Base-by-base conservation (phyloP, 2,113 vertebrate species). In the Gallinago undulata region DNA sequence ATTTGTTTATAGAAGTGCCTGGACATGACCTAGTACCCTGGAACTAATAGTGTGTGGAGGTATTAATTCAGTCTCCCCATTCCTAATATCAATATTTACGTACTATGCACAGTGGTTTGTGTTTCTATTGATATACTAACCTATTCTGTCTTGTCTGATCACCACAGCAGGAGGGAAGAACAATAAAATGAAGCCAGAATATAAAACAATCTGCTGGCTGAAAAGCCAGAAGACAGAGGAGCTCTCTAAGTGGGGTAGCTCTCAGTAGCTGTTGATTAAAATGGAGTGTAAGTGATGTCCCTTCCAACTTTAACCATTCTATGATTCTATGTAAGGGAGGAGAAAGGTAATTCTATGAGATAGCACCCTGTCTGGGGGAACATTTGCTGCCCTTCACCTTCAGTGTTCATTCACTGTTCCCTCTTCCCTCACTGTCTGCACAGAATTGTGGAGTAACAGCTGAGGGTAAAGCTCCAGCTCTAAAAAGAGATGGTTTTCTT, bases 21-120 rank as follows among this genome's bases (percentile, higher is more conserved):
- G 28, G 67, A 90, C 53, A 76, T 79, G 90, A 83, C 48, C 1
- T 0, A 48, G 13, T 64, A 64, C 24, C 62, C 74, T 91, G 39
- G 43, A 85, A 78, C 43, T 84, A 83, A 68, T 21, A 60, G 57
- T 14, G 18, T 75, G 48, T 75, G 66, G 78, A 73, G 45, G 45
- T 57, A 94, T 84, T 84, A 62, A 92, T 80, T 86, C 80, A 84
- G 39, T 45, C 19, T 87, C 82, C 43, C 82, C 8, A 2, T 79
- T 90, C 33, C 59, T 73, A 90, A 83, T 88, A 90, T 93, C 88
- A 95, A 82, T 94, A 90, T 96, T 96, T 94, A 85, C 19, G 4
- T 60, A 33, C 28, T 45, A n/a, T 35, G 79, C 78, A 57, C 87
- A 95, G 90, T 57, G 24, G 87, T 94, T 96, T 90, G 79, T 19